These are phyloP conservation scores for Cyphotilapia sp. DNA, from an alignment of 2,113 vertebrate species.

Conservation along the genomic window DNA sequence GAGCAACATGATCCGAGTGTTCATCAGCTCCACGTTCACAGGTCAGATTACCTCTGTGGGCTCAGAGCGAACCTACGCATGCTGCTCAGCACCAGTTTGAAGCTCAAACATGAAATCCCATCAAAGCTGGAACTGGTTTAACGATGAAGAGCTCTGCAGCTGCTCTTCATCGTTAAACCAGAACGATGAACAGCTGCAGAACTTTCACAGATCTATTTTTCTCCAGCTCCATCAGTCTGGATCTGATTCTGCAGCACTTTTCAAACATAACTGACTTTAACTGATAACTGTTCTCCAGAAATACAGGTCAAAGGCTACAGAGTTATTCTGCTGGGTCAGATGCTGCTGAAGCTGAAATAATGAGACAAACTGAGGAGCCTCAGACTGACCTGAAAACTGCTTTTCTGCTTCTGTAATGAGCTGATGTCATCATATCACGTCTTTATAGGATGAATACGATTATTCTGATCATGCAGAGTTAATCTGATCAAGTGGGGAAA, in stretches of 20 bases:
- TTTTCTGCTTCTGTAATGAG: not conserved
- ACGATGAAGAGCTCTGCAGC: not conserved
- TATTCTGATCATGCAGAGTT: not conserved
- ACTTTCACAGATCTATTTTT: not conserved
- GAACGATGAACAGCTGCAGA: not conserved
- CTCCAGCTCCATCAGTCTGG: not conserved
- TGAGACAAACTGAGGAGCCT: not conserved
- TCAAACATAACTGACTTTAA: not conserved
- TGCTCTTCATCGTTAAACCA: not conserved
- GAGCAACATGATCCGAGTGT: slow-evolving; percentile 67
- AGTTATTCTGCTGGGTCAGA: not conserved
- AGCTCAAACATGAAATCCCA: not conserved
- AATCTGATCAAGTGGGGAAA: not conserved
- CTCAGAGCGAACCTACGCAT: not conserved
- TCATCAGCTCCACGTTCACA: slow-evolving; percentile 74
- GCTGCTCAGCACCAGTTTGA: not conserved
- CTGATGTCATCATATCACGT: not conserved
- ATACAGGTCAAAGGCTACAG: not conserved
- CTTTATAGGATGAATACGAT: not conserved
- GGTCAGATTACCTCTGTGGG: slow-evolving; percentile 48
- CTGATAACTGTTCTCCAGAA: not conserved
- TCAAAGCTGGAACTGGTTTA: not conserved
- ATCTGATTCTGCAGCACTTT: not conserved
- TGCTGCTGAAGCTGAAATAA: not conserved
- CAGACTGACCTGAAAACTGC: not conserved